These are phyloP conservation scores for Falco berigora DNA, from an alignment of 2,797 vertebrate species.

Conservation along the genomic window DNA sequence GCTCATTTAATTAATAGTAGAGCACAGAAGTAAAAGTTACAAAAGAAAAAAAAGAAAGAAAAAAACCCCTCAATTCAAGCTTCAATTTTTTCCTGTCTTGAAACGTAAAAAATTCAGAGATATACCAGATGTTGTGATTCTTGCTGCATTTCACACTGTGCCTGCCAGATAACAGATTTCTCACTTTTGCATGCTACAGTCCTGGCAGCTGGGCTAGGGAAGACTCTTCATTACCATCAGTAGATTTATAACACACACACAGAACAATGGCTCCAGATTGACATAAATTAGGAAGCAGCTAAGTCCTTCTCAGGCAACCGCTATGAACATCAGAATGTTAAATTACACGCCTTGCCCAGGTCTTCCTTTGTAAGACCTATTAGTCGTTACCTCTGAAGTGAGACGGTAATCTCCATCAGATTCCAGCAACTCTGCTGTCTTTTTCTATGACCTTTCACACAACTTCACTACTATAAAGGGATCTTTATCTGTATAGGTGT, in stretches of 20 bases:
- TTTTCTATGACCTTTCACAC: not conserved
- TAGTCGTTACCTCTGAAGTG: not conserved
- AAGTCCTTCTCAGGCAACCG: not conserved
- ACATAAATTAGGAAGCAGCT: not conserved
- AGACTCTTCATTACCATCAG: not conserved
- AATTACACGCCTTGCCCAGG: not conserved
- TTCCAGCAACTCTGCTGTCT: not conserved
- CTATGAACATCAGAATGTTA: not conserved
- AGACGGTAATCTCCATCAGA: not conserved
- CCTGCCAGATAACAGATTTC: not conserved
- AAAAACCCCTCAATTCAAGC: not conserved
- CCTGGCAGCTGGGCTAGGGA: not conserved
- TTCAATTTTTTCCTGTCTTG: not conserved
- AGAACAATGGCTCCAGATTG: not conserved
- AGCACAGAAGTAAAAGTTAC: not conserved
- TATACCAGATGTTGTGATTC: not conserved
- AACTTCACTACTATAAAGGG: not conserved
- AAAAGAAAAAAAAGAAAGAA: not conserved
- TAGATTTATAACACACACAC: not conserved
- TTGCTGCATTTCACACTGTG: not conserved
- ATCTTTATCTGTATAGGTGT: not conserved
- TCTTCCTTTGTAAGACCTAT: not conserved
- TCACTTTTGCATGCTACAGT: not conserved
- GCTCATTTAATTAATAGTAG: not conserved
- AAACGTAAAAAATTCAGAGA: too few species aligned